phyloP scores from a whole-genome alignment of 1,140 invertebrate genomes.

The Drosophila orosa region DNA sequence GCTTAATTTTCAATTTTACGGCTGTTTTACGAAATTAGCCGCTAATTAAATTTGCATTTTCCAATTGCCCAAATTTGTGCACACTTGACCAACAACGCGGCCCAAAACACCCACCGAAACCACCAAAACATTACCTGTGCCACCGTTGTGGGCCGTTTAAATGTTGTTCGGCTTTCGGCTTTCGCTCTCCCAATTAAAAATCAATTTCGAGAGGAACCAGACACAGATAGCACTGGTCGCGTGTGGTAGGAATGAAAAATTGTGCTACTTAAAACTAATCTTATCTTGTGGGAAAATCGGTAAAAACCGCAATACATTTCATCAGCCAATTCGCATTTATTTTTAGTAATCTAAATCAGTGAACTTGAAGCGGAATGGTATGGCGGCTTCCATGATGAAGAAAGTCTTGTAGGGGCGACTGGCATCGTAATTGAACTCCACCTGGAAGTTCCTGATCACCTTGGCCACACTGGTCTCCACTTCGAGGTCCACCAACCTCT shows the following conservation, averaged over 20 bases:
- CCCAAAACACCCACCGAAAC: constrained; percentile 8
- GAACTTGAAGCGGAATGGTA: constrained; percentile 66
- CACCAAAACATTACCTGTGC: constrained; percentile 29
- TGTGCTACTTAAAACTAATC: constrained; percentile 3
- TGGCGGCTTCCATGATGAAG: constrained; percentile 49
- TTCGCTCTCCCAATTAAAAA: constrained; percentile 30
- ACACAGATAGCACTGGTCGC: constrained; percentile 11
- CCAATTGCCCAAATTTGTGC: constrained; percentile 29
- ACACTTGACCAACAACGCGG: constrained; percentile 17
- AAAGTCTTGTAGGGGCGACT: constrained; percentile 44
- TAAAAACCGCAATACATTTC: neutral
- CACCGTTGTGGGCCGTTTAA: constrained; percentile 8
- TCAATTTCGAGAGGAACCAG: neutral
- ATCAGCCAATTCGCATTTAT: constrained; percentile 7
- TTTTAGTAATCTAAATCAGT: constrained; percentile 35
- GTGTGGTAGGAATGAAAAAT: neutral
- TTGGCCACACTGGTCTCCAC: constrained; percentile 87
- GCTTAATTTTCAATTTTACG: constrained; percentile 35
- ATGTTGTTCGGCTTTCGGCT: constrained; percentile 48
- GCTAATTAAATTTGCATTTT: constrained; percentile 46
- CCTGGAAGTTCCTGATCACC: constrained; percentile 86
- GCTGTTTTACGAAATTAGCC: constrained; percentile 32
- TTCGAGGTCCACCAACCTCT: constrained; percentile 89
- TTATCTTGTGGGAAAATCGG: constrained; percentile 9
- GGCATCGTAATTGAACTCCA: constrained; percentile 84